Evolutionary conservation across 1,140 invertebrate genomes (phyloP).

Genomic region (Zaprionus vittiger): DNA sequence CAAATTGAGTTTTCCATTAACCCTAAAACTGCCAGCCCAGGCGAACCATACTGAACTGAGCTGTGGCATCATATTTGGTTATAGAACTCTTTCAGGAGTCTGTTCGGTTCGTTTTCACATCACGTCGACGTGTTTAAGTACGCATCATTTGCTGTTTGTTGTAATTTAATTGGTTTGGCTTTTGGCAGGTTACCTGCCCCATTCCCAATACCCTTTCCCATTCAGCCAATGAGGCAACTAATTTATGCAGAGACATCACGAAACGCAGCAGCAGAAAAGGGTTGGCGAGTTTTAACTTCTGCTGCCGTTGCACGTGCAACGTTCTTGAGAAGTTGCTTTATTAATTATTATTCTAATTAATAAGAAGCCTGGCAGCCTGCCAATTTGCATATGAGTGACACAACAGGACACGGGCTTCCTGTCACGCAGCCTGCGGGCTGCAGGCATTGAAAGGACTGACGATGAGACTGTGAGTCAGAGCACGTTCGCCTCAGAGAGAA

Average conservation of each 20-base stretch:
- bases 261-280: slow-evolving; percentile 6
- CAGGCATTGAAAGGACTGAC: slow-evolving; percentile 48
- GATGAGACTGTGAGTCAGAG: slow-evolving; percentile 33
- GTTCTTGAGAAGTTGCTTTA: slow-evolving; percentile 71
- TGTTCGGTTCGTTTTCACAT: slow-evolving; percentile 45
- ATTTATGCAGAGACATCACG: slow-evolving; percentile 56
- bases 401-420: slow-evolving; percentile 82
- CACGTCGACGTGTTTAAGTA: slow-evolving; percentile 82
- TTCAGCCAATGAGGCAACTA: slow-evolving; percentile 66
- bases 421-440: slow-evolving; percentile 54
- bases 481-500: slow-evolving; percentile 52
- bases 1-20: slow-evolving; percentile 70
- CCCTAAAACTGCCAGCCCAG: slow-evolving; percentile 44
- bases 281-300: background rate
- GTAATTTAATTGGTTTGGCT: slow-evolving; percentile 81
- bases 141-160: slow-evolving; percentile 77
- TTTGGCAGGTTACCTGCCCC: slow-evolving; percentile 50
- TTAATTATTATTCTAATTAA: slow-evolving; percentile 84
- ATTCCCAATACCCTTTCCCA: background rate
- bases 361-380: slow-evolving; percentile 60
- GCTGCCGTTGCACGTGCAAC: slow-evolving; percentile 57
- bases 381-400: slow-evolving; percentile 84
- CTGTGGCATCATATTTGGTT: slow-evolving; percentile 59
- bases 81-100: slow-evolving; percentile 22
- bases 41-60: background rate